phyloP scores from a whole-genome alignment of 2,888 invertebrate species.

The Ypsolopha scabrella region DNA sequence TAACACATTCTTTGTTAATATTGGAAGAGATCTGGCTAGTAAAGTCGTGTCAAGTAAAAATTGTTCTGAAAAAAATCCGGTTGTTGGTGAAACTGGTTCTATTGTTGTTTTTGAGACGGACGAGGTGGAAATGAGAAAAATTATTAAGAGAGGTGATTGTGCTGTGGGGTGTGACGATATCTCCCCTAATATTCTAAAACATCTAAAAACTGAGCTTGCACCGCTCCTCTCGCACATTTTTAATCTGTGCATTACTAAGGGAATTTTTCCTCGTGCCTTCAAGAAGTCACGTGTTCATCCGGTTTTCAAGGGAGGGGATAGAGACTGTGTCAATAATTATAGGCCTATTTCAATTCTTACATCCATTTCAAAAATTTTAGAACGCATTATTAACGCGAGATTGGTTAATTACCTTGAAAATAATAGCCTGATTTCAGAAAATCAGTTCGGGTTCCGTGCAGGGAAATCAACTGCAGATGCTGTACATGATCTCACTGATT shows the following conservation, averaged over 20 bases:
- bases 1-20: neutral
- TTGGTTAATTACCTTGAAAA: neutral
- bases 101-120: neutral
- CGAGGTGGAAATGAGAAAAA: neutral
- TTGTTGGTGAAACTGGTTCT: neutral
- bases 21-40: neutral
- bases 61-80: neutral
- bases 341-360: neutral
- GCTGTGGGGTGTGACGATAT: slow-evolving; percentile 4
- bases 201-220: neutral
- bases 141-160: neutral
- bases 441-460: neutral
- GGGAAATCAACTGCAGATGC: neutral
- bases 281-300: slow-evolving; percentile 3
- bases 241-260: neutral
- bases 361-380: neutral
- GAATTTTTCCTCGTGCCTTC: neutral
- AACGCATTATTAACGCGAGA: neutral
- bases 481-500: neutral
- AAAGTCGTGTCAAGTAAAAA: neutral
- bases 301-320: slow-evolving; percentile 1
- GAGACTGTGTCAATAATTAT: neutral
- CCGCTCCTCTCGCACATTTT: neutral
- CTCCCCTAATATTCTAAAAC: neutral
- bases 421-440: neutral